A percentile compares a stretch with the other conserved stretches of the same genome.
Conservation (phyloP, 2,888 invertebrate genomes). For the Pseudococcus viburni region DNA sequence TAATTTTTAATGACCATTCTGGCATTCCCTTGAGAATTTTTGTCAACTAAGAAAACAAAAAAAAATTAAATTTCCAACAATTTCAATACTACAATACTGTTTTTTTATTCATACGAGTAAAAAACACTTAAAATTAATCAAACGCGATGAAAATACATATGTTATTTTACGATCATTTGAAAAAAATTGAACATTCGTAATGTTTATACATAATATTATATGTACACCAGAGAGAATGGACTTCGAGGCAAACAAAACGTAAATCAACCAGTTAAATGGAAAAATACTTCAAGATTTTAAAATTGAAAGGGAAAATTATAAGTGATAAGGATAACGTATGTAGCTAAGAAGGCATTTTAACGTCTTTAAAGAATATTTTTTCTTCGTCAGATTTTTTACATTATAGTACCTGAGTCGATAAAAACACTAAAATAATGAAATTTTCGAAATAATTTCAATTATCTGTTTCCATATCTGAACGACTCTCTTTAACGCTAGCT, state of each 20-base stretch:
- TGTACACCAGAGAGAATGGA: background rate
- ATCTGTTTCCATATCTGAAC: slow-evolving; percentile 19
- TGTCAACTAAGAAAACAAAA: no score
- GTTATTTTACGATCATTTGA: background rate
- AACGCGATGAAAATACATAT: background rate
- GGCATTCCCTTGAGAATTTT: no score
- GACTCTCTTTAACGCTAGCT: slow-evolving; percentile 1
- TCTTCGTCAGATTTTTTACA: no score
- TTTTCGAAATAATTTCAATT: background rate
- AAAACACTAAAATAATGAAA: background rate
- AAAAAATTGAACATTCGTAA: background rate
- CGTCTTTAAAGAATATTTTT: background rate
- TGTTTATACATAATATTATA: no score
- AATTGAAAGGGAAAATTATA: background rate
- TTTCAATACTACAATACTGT: background rate
- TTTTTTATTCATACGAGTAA: background rate
- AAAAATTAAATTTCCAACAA: no score
- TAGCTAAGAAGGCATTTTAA: no score
- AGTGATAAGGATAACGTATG: background rate
- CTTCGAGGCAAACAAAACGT: background rate
- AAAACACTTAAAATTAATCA: background rate
- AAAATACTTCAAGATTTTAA: background rate
- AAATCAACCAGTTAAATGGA: background rate
- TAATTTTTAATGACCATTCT: no score
- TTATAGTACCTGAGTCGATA: background rate